Evolutionary conservation across 1,140 invertebrate genomes (phyloP), one percentile per base, ranked within the genome.

Genomic region (Conus betulinus): DNA sequence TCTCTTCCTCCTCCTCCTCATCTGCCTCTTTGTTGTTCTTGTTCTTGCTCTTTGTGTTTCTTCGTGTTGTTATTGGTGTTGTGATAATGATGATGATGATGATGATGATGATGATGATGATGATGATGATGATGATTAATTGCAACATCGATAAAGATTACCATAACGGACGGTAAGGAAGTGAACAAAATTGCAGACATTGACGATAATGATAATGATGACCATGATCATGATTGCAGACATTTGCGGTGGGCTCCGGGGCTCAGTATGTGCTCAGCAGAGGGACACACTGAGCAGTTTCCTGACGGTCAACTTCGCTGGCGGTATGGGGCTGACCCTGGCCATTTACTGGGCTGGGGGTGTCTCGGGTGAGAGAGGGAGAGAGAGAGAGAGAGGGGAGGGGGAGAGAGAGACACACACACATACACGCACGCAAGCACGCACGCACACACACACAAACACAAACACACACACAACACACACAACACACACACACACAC

Each of bases 301-400:
- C 74, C 89, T 93, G 25, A 90, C 92, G 27, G 88, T 93, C 25
- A 91, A 93, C 84, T 91, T 91, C 78, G 91, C 91, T 51, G 91
- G 90, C 39, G 93, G 93, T 8, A 88, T 93, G 78, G 92, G 91
- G 8, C 88, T 92, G 10, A 92, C 90, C 5, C 57, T 93, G 5
- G 92, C 90, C 20, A 92, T 93, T 11, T 93, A 92, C 83, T 90
- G 91, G 84, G 87, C 91, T 74, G 91, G 92, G 8, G 92, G 91
- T 3, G 90, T 91, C 1, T 92, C 92, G 71, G 92, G 92, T 92
- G 67, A 13, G 85, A 79, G 20, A 5, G 57, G 4, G 8, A 39
- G 39, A 39, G 39, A 39, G 53, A 60, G 60, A 57, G 20, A 10
- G 11, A 13, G 25, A 79, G 76, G 5, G 20, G 11, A 13, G 10